Conservation (phyloP, 2,797 vertebrate species). For the Silurus aristotelis region DNA sequence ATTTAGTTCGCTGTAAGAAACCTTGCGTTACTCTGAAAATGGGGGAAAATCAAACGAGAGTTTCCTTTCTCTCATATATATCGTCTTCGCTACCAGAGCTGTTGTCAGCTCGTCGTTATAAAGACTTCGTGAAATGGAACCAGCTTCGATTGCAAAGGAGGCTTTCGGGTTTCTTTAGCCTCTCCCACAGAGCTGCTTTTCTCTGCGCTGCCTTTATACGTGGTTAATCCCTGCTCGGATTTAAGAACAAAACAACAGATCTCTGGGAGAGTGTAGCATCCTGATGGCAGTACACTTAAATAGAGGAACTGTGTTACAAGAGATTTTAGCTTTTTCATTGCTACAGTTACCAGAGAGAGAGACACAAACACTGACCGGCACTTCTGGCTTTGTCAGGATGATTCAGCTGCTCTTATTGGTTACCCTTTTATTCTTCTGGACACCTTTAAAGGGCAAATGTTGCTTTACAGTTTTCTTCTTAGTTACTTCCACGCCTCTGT, state of each 20-base stretch:
- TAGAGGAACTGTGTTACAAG: background rate
- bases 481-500: background rate
- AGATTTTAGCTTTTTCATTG: background rate
- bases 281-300: conserved; percentile 22
- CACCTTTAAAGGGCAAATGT: conserved; percentile 25
- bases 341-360: conserved; percentile 18
- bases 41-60: background rate
- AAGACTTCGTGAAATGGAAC: background rate
- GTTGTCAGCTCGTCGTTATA: conserved; percentile 30
- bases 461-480: background rate
- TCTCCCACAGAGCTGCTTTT: conserved; percentile 15
- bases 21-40: background rate
- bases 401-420: background rate
- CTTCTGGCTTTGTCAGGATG: background rate
- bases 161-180: background rate
- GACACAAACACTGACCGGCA: background rate
- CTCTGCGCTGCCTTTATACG: background rate
- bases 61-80: background rate
- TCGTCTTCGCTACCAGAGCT: background rate
- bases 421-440: conserved; percentile 7
- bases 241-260: background rate
- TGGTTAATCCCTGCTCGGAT: conserved; percentile 19
- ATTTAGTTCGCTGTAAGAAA: conserved; percentile 18
- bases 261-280: background rate
- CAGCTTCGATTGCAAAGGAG: background rate